Percentiles rank a stretch among this genome's conserved stretches.
phyloP scores from a whole-genome alignment of 1,140 invertebrate genomes.

The Acromyrmex charruanus region DNA sequence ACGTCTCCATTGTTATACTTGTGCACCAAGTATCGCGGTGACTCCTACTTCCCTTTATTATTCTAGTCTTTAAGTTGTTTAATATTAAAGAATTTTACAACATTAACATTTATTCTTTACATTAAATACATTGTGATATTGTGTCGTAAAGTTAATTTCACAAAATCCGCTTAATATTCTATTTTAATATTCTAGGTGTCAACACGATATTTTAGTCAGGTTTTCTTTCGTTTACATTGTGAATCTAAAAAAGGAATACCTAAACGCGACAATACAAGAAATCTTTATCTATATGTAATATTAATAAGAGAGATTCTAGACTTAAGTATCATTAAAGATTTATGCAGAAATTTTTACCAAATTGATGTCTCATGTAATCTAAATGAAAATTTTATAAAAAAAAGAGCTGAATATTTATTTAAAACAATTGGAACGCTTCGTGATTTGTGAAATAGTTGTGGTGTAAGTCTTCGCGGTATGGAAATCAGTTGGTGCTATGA shows the following conservation, averaged over 20 bases:
- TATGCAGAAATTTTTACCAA: not conserved
- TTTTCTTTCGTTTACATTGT: not conserved
- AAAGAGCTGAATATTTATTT: conserved; percentile 15
- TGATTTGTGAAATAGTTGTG: not conserved
- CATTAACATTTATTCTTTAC: no score
- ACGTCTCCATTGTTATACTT: no score
- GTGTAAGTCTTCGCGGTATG: not conserved
- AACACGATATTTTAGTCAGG: not conserved
- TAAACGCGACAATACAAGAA: not conserved
- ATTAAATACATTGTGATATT: not conserved
- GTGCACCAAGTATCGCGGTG: no score
- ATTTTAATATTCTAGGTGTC: not conserved
- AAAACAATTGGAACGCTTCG: not conserved
- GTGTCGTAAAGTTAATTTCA: not conserved
- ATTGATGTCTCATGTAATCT: not conserved
- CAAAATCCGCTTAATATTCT: not conserved
- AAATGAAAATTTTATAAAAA: not conserved
- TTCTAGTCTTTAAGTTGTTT: no score
- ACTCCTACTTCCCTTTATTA: no score
- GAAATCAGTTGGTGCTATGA: conserved; percentile 29
- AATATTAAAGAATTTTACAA: no score
- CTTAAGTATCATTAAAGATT: not conserved
- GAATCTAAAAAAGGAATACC: not conserved
- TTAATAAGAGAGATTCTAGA: not conserved
- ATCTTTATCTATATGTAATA: not conserved